Percentiles rank a stretch among this genome's conserved stretches.
phyloP scores from a whole-genome alignment of 2,797 vertebrate genomes.

The Scarus forsteni region DNA sequence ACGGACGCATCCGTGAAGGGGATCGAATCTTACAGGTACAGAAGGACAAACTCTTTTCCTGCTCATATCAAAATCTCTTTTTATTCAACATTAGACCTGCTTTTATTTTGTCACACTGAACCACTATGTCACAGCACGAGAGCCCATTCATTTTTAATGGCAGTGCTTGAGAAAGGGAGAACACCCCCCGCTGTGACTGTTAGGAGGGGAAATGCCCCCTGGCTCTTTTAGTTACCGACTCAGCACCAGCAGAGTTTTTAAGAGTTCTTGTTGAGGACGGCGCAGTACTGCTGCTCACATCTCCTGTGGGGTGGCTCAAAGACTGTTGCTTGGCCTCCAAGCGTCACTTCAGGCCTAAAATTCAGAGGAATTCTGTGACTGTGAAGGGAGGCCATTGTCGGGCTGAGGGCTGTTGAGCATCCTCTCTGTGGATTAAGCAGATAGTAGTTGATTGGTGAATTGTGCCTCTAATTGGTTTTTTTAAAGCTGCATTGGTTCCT shows the following conservation, averaged over 20 bases:
- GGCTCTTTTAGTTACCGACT: slow-evolving; percentile 78
- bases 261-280: slow-evolving; percentile 57
- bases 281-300: slow-evolving; percentile 28
- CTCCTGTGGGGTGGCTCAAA: slow-evolving; percentile 49
- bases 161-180: slow-evolving; percentile 69
- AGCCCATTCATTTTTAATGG: slow-evolving; percentile 82
- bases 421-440: slow-evolving; percentile 24
- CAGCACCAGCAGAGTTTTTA: slow-evolving; percentile 76
- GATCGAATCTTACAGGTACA: slow-evolving; percentile 96
- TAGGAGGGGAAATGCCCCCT: slow-evolving; percentile 65
- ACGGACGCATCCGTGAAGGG: slow-evolving; percentile 94
- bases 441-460: slow-evolving; percentile 30
- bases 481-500: slow-evolving; percentile 13
- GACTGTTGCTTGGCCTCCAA: slow-evolving; percentile 45
- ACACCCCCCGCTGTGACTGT: slow-evolving; percentile 67
- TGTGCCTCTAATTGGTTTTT: slow-evolving; percentile 18
- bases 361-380: slow-evolving; percentile 13
- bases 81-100: slow-evolving; percentile 39
- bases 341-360: slow-evolving; percentile 47
- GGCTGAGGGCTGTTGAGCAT: slow-evolving; percentile 6
- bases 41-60: background rate
- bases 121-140: slow-evolving; percentile 63
- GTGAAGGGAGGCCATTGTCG: slow-evolving; percentile 17
- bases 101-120: slow-evolving; percentile 58
- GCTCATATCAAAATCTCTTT: slow-evolving; percentile 38